Evolutionary conservation across 2,113 vertebrate species (phyloP), one percentile per base, ranked within the genome.

Genomic region (Crotophaga sulcirostris): DNA sequence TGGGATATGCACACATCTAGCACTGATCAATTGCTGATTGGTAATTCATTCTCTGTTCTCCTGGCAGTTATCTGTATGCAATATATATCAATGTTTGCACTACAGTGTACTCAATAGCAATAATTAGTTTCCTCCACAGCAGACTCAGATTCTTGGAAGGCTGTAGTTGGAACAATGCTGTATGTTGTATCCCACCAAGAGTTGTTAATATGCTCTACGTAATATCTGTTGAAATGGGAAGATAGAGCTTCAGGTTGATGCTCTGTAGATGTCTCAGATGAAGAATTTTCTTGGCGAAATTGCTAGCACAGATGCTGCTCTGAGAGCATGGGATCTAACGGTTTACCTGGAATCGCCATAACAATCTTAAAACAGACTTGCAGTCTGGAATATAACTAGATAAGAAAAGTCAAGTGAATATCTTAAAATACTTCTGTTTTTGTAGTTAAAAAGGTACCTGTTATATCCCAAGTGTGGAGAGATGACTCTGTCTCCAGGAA

Each of bases 201-300:
- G 38, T 17, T 87, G 78, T 82, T 95, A 78, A 89, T 64, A 60
- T 23, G 36, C 11, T 29, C 60, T 38, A 36, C 0, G 3, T 66
- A 80, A 77, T 68, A 87, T 80, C 89, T 77, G 73, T 26, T 84
- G 60, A 95, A 74, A 4, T 78, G 66, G 47, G 47, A 94, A 84
- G 95, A 66, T 33, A 89, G 63, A 86, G 47, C 42, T 94, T 77
- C 84, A 66, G 73, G 56, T 78, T 7, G 10, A 60, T 72, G 80
- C 40, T 87, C 51, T 74, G 45, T 73, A 62, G 31, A 73, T 76
- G 62, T 83, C 67, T 40, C 76, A 80, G 80, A 83, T 40, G 68
- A 90, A 76, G 64, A 88, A 86, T 83, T 73, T 90, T 68, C 63
- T 64, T 56, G 36, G 49, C 90, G 70, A 86, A 95, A 94, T 16